phyloP scores from a whole-genome alignment of 2,113 vertebrate genomes.

The Poeciliopsis occidentalis region DNA sequence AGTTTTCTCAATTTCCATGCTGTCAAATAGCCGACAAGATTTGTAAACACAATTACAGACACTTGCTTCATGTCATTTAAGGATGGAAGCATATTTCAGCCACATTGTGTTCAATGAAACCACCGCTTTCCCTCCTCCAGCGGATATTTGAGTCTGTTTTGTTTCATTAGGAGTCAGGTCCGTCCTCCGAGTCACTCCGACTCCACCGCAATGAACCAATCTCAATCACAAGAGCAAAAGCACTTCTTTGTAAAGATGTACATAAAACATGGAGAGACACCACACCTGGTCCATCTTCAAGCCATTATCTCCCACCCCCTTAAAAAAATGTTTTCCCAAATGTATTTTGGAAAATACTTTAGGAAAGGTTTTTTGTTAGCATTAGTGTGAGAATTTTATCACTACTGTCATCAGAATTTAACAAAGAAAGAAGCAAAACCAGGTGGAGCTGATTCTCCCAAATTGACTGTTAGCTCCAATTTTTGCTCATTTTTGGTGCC shows the following conservation, averaged over 20 bases:
- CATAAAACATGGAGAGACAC: conserved; percentile 45
- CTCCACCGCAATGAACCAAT: conserved; percentile 30
- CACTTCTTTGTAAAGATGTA: conserved; percentile 37
- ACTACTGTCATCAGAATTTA: conserved; percentile 58
- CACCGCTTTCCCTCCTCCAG: background rate
- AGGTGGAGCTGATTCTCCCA: background rate
- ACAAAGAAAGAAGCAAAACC: conserved; percentile 41
- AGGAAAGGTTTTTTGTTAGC: conserved; percentile 12
- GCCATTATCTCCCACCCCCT: conserved; percentile 15
- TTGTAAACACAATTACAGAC: conserved; percentile 25
- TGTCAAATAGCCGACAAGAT: conserved; percentile 15
- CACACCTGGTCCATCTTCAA: conserved; percentile 36
- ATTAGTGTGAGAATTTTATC: conserved; percentile 41
- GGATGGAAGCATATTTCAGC: background rate
- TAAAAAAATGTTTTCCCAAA: conserved; percentile 10
- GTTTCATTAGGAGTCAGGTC: conserved; percentile 52
- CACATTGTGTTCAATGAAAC: conserved; percentile 24
- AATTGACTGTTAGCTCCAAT: no score
- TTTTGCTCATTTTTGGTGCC: no score
- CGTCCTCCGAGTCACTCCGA: conserved; percentile 34
- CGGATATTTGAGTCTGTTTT: conserved; percentile 9
- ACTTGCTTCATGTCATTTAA: background rate
- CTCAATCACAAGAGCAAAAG: conserved; percentile 24
- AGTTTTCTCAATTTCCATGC: conserved; percentile 7
- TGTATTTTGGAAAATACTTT: conserved; percentile 22